These are phyloP conservation scores for Pogonocichla stellata DNA, from an alignment of 2,113 vertebrate genomes.

Conservation along the genomic window DNA sequence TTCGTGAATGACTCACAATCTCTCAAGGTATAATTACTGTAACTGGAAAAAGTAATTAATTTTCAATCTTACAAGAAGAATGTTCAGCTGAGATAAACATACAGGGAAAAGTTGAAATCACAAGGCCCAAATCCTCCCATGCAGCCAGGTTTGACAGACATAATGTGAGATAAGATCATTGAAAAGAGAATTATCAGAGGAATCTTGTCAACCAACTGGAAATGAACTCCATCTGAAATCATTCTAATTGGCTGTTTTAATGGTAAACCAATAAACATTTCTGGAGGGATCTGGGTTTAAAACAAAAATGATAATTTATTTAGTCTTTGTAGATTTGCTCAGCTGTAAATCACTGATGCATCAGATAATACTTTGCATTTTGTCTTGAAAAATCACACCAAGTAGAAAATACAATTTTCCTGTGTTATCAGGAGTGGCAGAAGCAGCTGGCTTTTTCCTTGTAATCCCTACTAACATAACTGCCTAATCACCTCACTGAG, in stretches of 20 bases:
- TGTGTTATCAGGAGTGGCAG: neutral
- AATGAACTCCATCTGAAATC: neutral
- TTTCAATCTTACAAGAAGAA: neutral
- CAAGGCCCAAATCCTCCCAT: neutral
- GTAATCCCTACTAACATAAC: constrained; percentile 7
- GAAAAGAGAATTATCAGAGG: neutral
- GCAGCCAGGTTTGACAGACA: neutral
- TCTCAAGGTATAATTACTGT: neutral
- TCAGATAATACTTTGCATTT: neutral
- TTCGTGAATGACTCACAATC: neutral
- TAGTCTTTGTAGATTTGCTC: constrained; percentile 17
- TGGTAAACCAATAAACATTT: neutral
- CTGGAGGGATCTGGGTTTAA: neutral
- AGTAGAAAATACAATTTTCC: neutral
- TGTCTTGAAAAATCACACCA: neutral
- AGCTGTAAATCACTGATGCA: neutral
- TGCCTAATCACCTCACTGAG: constrained; percentile 28
- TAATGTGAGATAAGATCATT: neutral
- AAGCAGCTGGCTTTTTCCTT: constrained; percentile 9
- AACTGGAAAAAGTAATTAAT: neutral
- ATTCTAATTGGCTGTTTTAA: neutral
- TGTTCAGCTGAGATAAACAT: neutral
- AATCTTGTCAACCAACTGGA: neutral
- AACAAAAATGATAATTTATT: neutral
- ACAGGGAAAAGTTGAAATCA: neutral